phyloP scores from a whole-genome alignment of 2,888 invertebrate genomes.

The Meandrusa payeni region DNA sequence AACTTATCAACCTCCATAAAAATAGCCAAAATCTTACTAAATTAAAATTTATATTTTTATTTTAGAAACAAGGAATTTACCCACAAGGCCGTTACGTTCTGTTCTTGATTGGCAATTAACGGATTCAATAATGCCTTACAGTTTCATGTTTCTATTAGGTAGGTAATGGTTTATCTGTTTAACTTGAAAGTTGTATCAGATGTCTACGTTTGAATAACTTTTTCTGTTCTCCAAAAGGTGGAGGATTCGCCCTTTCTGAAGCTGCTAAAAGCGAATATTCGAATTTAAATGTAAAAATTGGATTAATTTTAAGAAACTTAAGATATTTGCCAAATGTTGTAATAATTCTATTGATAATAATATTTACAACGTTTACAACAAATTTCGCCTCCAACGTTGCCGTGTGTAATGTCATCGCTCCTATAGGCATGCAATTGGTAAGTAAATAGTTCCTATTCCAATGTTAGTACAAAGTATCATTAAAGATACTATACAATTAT shows the following conservation, averaged over 20 bases:
- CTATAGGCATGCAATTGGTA: slow-evolving; percentile 62
- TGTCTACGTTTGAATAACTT: neutral
- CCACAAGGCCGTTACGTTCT: slow-evolving; percentile 36
- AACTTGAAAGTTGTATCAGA: neutral
- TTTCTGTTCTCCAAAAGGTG: slow-evolving; percentile 45
- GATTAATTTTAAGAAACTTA: slow-evolving; percentile 36
- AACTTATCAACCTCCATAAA: no score
- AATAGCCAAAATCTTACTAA: no score
- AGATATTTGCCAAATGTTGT: slow-evolving; percentile 36
- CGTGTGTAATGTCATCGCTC: slow-evolving; percentile 55
- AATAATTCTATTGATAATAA: slow-evolving; percentile 43
- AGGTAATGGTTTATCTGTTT: slow-evolving; percentile 3
- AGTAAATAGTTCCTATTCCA: no score
- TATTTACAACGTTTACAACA: slow-evolving; percentile 49
- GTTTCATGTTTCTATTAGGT: slow-evolving; percentile 63
- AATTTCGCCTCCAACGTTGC: slow-evolving; percentile 69
- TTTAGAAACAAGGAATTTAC: slow-evolving; percentile 44
- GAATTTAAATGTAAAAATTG: slow-evolving; percentile 50
- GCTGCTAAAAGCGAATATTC: slow-evolving; percentile 50
- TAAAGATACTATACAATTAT: no score
- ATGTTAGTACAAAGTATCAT: no score
- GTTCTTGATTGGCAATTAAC: slow-evolving; percentile 46
- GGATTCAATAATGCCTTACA: slow-evolving; percentile 48
- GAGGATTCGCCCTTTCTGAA: slow-evolving; percentile 52
- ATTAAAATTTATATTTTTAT: no score